Conservation (phyloP, 1,140 invertebrate species). For the Agraylea sexmaculata region DNA sequence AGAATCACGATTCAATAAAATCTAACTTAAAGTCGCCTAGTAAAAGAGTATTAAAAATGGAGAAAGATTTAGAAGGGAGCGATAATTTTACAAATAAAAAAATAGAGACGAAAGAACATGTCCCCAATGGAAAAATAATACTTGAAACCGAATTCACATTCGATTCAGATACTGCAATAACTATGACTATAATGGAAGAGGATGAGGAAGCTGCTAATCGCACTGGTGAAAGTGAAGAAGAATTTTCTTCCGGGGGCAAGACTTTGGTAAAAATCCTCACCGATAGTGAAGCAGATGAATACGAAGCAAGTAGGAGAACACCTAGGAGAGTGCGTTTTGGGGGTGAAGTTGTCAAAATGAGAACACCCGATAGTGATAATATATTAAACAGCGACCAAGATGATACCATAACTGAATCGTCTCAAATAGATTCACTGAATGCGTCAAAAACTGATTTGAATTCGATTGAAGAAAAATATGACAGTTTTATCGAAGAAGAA, state of each 20-base stretch:
- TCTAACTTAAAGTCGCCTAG: not conserved
- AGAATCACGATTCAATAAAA: not conserved
- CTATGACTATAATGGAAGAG: slow-evolving; percentile 68
- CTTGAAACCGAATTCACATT: slow-evolving; percentile 72
- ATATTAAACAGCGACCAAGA: slow-evolving; percentile 39
- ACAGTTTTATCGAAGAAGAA: slow-evolving; percentile 21
- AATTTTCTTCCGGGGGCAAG: slow-evolving; percentile 29
- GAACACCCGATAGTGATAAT: slow-evolving; percentile 69
- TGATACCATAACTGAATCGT: slow-evolving; percentile 7
- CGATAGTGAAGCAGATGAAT: slow-evolving; percentile 42
- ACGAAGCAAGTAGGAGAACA: slow-evolving; percentile 37
- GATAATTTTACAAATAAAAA: slow-evolving; percentile 10
- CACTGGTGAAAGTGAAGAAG: slow-evolving; percentile 35
- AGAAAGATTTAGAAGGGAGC: slow-evolving; percentile 10
- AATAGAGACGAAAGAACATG: slow-evolving; percentile 14
- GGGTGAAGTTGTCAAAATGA: slow-evolving; percentile 68
- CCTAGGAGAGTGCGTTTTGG: slow-evolving; percentile 64
- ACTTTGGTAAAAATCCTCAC: slow-evolving; percentile 45
- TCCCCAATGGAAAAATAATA: slow-evolving; percentile 47
- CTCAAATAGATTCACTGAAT: slow-evolving; percentile 2
- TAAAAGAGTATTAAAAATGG: not conserved
- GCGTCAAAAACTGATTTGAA: slow-evolving; percentile 1
- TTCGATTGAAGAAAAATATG: not conserved
- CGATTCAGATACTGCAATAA: slow-evolving; percentile 61
- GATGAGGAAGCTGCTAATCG: slow-evolving; percentile 37